Evolutionary conservation across 1,140 invertebrate genomes (phyloP), one percentile per base, ranked within the genome.

Genomic region (Trypoxylus dichotomus): DNA sequence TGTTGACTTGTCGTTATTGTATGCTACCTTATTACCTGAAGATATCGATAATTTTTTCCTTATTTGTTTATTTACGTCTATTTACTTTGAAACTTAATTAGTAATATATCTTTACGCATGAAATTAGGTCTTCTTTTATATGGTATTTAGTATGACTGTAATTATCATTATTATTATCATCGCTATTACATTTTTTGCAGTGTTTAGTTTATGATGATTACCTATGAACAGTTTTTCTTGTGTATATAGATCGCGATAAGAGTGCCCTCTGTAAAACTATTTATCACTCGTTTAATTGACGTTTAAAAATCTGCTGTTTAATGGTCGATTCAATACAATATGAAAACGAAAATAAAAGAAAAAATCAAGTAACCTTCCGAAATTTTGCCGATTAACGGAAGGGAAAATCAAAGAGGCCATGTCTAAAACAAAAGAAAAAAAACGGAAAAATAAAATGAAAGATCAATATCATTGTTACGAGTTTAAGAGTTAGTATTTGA

Each of bases 401-500:
- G 13, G 47, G 19, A n/a, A 15, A 54, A 54, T 19, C 19, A 68
- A 29, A 63, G 24, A 10, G 21, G 60, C 60, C 60, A 29, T 68
- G 60, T 68, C 60, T 68, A 29, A 68, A 29, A 24, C 11, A 68
- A 54, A 37, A 37, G 10, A 5, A 37, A 37, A 37, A 37, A 37
- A 37, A 37, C 32, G 32, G 32, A 37, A 37, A 37, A 37, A 37
- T 37, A 7, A 37, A n/a, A 54, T 54, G 19, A 68, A 68, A 68
- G 60, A 68, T 68, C 27, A 27, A 75, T 75, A 75, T 75, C 74
- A 75, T 75, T 75, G 74, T 75, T 75, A 54, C 19, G 24, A 54
- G 24, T 42, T 47, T 54, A 75, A 32, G 37, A 74, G 19, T 54
- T 75, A 75, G 74, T 75, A 47, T 41, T 75, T 54, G 43, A 75